Evolutionary conservation across 2,797 vertebrate genomes (phyloP), one percentile per base, ranked within the genome.

Genomic region (Acridotheres tristis): DNA sequence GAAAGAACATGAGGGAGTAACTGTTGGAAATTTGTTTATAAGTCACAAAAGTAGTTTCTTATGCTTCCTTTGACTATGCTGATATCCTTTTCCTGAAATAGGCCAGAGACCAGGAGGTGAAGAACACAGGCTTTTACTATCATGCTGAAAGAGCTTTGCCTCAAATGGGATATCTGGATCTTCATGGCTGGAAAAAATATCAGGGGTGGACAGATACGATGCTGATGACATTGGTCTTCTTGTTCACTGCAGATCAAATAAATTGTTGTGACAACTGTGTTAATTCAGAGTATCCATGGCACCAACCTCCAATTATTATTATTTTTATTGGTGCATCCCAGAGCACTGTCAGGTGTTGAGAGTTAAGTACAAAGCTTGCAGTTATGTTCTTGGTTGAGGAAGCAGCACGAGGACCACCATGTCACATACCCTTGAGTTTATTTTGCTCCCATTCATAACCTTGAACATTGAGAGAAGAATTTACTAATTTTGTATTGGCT

Each of bases 71-170:
- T 57, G 55, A 40, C 4, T 51, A 7, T 58, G 34, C 17, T 65
- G 36, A 29, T 34, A 62, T 30, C 6, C 7, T 65, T 10, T 54
- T n/a, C 27, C n/a, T 79, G 51, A 77, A 85, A 38, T 1, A 54
- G 32, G 18, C 11, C 10, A 11, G 10, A 71, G 51, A 50, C 2
- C 22, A 73, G 29, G n/a, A 58, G 38, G 27, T 32, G 36, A 32
- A 13, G 23, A 69, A 16, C 9, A 30, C 10, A n/a, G 32, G 15
- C 5, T 80, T 68, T 67, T 71, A 36, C 8, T 63, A 1, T 15
- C 2, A 0, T 34, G 21, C 25, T 36, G 47, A 48, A 78, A 66
- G 66, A 16, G 0, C 2, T 4, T 15, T 5, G 2, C 13, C 19
- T 71, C 2, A 40, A 22, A 81, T 6, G 10, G 8, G 5, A 17